Evolutionary conservation across 2,113 vertebrate genomes (phyloP).

Genomic region (Saguinus imperator): DNA sequence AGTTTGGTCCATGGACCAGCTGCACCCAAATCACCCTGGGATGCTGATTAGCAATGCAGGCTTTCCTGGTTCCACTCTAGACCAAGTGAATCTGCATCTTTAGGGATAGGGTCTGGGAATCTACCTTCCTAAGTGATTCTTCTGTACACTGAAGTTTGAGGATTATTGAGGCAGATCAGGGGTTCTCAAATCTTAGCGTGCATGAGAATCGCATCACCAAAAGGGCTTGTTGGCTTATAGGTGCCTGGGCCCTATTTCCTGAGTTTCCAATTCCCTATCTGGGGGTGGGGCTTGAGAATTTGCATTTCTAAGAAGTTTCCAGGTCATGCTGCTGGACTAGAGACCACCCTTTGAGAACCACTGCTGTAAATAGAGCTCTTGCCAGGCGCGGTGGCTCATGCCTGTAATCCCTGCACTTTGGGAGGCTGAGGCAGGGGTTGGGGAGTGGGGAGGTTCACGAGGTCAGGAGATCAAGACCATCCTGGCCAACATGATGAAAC

Average conservation of each 20-base stretch:
- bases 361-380: background rate
- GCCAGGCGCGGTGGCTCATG: no score
- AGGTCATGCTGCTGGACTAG: background rate
- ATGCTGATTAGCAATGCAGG: background rate
- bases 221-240: background rate
- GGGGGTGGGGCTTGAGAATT: background rate
- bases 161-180: background rate
- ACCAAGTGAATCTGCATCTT: background rate
- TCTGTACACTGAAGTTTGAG: background rate
- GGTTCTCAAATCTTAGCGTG: accelerated
- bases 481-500: no score
- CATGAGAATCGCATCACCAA: background rate
- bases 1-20: background rate
- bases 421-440: no score
- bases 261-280: background rate
- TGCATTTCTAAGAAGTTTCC: background rate
- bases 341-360: background rate
- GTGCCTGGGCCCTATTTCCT: background rate
- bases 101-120: background rate
- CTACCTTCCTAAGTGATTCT: background rate
- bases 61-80: background rate
- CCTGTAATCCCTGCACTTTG: no score
- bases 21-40: background rate
- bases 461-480: no score
- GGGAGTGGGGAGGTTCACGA: no score